These are phyloP conservation scores for Neotoxoptera formosana DNA, from an alignment of 1,140 invertebrate species.

Conservation along the genomic window DNA sequence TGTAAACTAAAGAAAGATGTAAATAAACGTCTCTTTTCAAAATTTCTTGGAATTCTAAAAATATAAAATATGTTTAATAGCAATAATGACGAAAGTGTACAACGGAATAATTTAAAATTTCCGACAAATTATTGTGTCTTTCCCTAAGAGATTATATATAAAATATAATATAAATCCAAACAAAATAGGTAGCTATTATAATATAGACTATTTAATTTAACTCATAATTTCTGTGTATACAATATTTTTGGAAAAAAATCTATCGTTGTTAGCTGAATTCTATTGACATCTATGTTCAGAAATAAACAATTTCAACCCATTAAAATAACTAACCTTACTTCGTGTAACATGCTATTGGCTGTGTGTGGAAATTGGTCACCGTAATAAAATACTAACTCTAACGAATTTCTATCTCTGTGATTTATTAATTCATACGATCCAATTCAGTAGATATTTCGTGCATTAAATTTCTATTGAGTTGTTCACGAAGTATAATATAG, in stretches of 20 bases:
- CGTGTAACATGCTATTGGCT: too few species aligned
- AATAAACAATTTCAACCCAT: background rate
- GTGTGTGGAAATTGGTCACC: background rate
- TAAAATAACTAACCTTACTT: background rate
- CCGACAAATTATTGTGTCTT: too few species aligned
- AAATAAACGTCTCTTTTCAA: background rate
- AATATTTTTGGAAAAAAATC: background rate
- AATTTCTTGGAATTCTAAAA: background rate
- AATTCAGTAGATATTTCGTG: too few species aligned
- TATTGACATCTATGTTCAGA: background rate
- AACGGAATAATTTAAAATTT: too few species aligned
- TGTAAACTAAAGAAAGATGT: background rate
- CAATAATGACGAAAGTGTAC: too few species aligned
- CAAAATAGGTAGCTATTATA: background rate
- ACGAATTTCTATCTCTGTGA: background rate
- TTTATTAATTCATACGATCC: background rate
- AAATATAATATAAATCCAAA: background rate
- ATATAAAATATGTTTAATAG: background rate
- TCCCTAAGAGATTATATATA: too few species aligned
- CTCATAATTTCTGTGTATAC: background rate
- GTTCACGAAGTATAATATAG: too few species aligned
- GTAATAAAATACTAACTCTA: background rate
- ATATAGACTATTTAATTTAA: background rate
- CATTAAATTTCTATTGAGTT: too few species aligned
- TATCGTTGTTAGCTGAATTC: background rate